Conservation (phyloP, 1,140 invertebrate genomes). For the Dufourea novaeangliae region DNA sequence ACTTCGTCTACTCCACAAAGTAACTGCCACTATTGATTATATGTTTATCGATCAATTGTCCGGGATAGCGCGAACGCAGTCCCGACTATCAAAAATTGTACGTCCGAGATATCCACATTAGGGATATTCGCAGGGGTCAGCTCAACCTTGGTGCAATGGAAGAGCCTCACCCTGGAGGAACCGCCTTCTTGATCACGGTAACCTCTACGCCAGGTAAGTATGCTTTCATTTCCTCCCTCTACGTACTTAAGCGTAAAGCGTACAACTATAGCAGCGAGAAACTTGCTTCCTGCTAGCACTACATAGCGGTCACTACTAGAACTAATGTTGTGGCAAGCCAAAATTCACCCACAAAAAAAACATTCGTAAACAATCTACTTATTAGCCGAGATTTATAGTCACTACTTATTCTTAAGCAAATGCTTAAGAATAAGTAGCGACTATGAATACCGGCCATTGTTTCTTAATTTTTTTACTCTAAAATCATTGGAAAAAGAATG, state of each 20-base stretch:
- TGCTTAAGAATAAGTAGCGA: too few species aligned
- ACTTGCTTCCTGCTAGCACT: background rate
- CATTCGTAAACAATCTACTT: too few species aligned
- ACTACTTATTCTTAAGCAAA: too few species aligned
- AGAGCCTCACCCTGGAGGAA: slow-evolving; percentile 85
- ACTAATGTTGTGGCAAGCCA: background rate
- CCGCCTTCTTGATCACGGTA: slow-evolving; percentile 86
- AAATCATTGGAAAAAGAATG: too few species aligned
- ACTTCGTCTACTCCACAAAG: too few species aligned
- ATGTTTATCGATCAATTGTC: too few species aligned
- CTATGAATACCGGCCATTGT: too few species aligned
- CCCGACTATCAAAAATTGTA: slow-evolving; percentile 77
- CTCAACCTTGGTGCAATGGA: slow-evolving; percentile 84
- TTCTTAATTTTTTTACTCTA: too few species aligned
- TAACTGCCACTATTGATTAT: too few species aligned
- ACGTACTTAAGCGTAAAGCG: background rate
- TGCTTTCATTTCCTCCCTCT: slow-evolving; percentile 1
- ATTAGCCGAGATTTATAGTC: too few species aligned
- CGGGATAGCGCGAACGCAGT: slow-evolving; percentile 75
- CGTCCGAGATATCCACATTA: slow-evolving; percentile 69
- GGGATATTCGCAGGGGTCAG: slow-evolving; percentile 79
- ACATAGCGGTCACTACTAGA: background rate
- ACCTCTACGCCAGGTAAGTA: slow-evolving; percentile 82
- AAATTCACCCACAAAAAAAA: too few species aligned
- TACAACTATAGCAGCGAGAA: slow-evolving; percentile 31